Evolutionary conservation across 2,888 invertebrate genomes (phyloP).

Genomic region (Thecocarcelia acutangulata): DNA sequence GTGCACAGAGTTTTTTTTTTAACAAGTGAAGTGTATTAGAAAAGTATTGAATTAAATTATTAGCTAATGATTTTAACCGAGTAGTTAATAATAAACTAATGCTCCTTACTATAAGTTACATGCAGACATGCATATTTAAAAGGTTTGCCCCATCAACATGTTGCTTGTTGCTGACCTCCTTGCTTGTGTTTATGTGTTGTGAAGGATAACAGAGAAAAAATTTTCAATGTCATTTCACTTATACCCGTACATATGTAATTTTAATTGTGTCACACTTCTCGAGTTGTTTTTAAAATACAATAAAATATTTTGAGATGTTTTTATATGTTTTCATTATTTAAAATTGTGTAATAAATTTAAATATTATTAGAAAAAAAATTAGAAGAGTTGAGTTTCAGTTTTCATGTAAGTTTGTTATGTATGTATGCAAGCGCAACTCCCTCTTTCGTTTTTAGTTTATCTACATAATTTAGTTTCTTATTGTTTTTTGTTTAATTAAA

Average conservation of each 20-base stretch:
- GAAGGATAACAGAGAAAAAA: background rate
- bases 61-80: background rate
- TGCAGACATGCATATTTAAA: background rate
- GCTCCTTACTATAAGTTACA: conserved; percentile 47
- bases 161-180: conserved; percentile 16
- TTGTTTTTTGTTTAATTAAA: background rate
- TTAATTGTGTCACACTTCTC: conserved; percentile 50
- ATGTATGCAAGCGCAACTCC: too few species aligned
- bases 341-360: conserved; percentile 37
- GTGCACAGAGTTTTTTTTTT: conserved; percentile 51
- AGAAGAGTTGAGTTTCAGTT: conserved; percentile 14
- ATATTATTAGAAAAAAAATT: background rate
- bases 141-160: background rate
- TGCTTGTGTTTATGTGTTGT: background rate
- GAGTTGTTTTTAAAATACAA: conserved; percentile 16
- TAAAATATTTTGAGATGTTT: background rate
- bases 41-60: conserved; percentile 30
- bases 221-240: conserved; percentile 48
- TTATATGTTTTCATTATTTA: conserved; percentile 6
- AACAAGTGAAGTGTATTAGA: conserved; percentile 51
- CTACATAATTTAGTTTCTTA: background rate
- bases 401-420: conserved; percentile 29
- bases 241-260: too few species aligned
- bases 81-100: background rate
- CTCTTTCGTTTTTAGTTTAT: conserved; percentile 12